phyloP scores from a whole-genome alignment of 64 coral and sea anemone species.

The Actinia equina region DNA sequence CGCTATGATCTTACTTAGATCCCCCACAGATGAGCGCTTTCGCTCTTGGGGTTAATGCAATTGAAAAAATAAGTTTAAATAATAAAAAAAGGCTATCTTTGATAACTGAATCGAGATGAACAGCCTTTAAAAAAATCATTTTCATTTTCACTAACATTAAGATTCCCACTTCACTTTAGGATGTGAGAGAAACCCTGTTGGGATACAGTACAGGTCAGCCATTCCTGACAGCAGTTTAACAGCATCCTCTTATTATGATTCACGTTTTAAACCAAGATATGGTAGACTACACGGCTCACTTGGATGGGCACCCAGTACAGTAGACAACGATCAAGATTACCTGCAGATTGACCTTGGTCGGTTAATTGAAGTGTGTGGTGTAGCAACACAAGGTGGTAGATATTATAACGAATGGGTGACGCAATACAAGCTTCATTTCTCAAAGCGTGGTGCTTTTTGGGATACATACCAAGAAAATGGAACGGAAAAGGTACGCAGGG shows the following conservation, averaged over 20 bases:
- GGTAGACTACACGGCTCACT: not conserved
- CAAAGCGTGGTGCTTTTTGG: constrained; percentile 13
- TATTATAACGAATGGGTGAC: not conserved
- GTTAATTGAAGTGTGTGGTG: constrained; percentile 29
- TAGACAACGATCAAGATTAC: not conserved
- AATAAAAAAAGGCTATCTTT: no score
- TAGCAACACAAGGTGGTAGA: constrained; percentile 35
- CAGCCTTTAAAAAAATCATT: no score
- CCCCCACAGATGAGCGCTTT: no score
- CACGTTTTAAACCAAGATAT: not conserved
- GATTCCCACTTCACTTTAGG: not conserved
- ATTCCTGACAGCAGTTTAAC: constrained; percentile 12
- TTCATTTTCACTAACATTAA: not conserved
- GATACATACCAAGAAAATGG: constrained; percentile 26
- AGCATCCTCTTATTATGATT: not conserved
- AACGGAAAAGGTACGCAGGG: constrained; percentile 8
- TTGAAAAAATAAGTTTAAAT: no score
- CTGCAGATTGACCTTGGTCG: constrained; percentile 53
- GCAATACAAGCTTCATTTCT: constrained; percentile 23
- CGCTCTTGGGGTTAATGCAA: no score
- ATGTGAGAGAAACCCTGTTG: not conserved
- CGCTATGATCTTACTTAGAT: no score
- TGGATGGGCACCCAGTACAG: not conserved
- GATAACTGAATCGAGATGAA: no score
- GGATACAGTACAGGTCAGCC: not conserved